phyloP scores from a whole-genome alignment of 2,888 invertebrate genomes.

The Cephus runcator region DNA sequence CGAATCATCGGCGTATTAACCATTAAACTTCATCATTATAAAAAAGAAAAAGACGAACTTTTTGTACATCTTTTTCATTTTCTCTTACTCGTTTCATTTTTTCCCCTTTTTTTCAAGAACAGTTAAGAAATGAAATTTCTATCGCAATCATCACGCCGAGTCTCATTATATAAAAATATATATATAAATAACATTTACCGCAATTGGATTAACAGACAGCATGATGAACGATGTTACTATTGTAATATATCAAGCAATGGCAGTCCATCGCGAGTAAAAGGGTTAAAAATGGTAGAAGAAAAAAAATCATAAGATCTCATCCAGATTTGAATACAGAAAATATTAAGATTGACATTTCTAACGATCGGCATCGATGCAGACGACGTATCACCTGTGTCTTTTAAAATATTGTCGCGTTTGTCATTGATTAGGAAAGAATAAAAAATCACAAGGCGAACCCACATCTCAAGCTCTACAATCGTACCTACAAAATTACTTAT shows the following conservation, averaged over 20 bases:
- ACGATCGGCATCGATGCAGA: not conserved
- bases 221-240: too few relatives aligned
- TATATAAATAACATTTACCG: not conserved
- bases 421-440: not conserved
- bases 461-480: not conserved
- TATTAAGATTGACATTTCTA: not conserved
- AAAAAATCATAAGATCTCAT: not conserved
- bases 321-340: not conserved
- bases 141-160: not conserved
- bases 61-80: not conserved
- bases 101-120: not conserved
- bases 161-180: not conserved
- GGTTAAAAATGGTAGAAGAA: not conserved
- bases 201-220: not conserved
- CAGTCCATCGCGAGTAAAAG: too few relatives aligned
- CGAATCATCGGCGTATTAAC: conserved; percentile 6
- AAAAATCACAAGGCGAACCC: not conserved
- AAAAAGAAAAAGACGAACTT: not conserved
- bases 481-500: not conserved
- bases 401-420: not conserved
- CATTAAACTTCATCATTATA: conserved; percentile 15
- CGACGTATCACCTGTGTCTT: not conserved
- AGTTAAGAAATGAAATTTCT: not conserved
- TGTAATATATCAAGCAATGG: too few relatives aligned
- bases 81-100: too few relatives aligned